Conservation (phyloP, 1,140 invertebrate genomes). For the Gryon sp. region DNA sequence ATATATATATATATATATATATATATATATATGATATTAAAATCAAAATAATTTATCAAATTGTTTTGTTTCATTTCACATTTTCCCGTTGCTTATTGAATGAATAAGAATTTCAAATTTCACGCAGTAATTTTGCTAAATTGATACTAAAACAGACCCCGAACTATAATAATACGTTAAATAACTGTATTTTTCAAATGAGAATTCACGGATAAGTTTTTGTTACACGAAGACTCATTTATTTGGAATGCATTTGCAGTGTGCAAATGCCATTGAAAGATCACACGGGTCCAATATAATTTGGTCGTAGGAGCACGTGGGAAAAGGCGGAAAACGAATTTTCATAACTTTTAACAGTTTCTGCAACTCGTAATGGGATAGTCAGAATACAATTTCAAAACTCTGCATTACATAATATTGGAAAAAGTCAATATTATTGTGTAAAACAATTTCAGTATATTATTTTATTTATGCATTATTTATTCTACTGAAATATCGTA, state of each 20-base stretch:
- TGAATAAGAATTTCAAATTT: too few relatives aligned
- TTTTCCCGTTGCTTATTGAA: too few relatives aligned
- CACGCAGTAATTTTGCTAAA: not conserved
- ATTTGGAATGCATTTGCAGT: conserved; percentile 17
- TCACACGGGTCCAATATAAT: conserved; percentile 5
- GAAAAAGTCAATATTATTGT: not conserved
- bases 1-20: too few relatives aligned
- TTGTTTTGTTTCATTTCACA: too few relatives aligned
- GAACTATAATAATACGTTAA: conserved; percentile 2
- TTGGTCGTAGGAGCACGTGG: conserved; percentile 10
- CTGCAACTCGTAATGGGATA: not conserved
- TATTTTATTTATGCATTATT: too few relatives aligned
- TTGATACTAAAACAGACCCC: not conserved
- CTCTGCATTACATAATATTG: too few relatives aligned
- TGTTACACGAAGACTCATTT: conserved; percentile 1
- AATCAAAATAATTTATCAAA: not conserved
- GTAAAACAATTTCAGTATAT: too few relatives aligned
- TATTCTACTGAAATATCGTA: too few relatives aligned
- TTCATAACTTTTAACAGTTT: not conserved
- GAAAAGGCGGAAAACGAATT: conserved; percentile 19
- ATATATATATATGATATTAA: too few relatives aligned
- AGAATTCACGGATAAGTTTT: conserved; percentile 4
- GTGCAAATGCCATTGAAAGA: conserved; percentile 40
- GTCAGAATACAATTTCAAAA: not conserved
- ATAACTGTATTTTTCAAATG: not conserved